Evolutionary conservation across 1,140 invertebrate species (phyloP), one percentile per base, ranked within the genome.

Genomic region (Cyphomyrmex costatus): DNA sequence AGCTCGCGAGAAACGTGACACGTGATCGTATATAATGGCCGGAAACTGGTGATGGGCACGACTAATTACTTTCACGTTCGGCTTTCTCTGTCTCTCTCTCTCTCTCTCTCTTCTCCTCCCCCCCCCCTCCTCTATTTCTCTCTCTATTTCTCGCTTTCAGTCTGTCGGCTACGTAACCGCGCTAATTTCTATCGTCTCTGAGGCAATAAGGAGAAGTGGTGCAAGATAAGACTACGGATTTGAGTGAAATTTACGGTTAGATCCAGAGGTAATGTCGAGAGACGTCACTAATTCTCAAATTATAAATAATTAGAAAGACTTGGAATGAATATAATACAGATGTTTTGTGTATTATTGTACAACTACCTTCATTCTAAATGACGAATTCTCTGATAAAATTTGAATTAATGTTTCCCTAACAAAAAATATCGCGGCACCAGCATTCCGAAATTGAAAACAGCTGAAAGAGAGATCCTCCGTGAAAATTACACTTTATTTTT

Each of bases 1-100:
- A 76, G 21, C 82, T 53, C 82, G 82, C 82, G 73, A 85, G 73
- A 58, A 85, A 73, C 76, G 83, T 73, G 76, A 89, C 87, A 89
- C 88, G 88, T 88, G 88, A 86, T 83, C 87, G 70, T 85, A 53
- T 68, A 88, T 89, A 88, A 89, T 86, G 78, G 61, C 71, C 88
- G 88, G 88, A 89, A 89, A 89, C 83, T 53, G 66, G 19, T 78
- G 88, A 89, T 89, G 84, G 88, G 65, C 84, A 83, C 71, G 86
- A 89, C 88, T 89, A 89, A 89, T 89, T 89, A 89, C 88, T 66
- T 78, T 63, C 71, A n/a, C 87, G 88, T 90, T 84, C 58, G 36
- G 27, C 24, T 86, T 16, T 33, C 65, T 66, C 70, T 36, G 36
- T 74, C 42, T 70, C 82, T 63, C 76, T 58, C 60, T n/a, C 65